Conservation (phyloP, 1,140 invertebrate genomes). For the Drosophila sp. region DNA sequence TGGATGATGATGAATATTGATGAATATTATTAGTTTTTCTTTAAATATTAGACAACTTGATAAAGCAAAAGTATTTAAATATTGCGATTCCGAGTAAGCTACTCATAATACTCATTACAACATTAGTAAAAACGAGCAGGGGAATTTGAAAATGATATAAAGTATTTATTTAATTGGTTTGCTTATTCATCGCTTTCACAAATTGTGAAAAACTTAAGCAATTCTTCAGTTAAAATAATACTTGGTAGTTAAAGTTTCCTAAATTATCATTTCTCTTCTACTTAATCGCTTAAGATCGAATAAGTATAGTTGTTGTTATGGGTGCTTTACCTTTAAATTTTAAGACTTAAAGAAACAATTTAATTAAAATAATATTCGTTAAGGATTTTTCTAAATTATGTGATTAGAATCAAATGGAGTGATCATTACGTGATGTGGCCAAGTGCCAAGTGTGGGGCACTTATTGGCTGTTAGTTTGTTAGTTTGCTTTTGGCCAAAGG, state of each 20-base stretch:
- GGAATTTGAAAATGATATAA: no score
- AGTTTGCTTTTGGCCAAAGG: conserved; percentile 16
- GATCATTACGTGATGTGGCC: conserved; percentile 7
- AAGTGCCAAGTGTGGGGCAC: conserved; percentile 22
- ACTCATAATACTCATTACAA: no score
- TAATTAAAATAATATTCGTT: conserved; percentile 6
- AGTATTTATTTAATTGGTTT: no score
- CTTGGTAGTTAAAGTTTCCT: no score
- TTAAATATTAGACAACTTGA: background rate
- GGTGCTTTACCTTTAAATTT: no score
- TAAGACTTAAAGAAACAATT: no score
- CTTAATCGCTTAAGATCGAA: no score
- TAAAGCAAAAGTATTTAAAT: background rate
- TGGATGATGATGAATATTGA: background rate
- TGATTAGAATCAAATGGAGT: conserved; percentile 19
- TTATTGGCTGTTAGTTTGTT: conserved; percentile 17
- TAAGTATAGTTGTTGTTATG: background rate
- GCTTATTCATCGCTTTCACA: no score
- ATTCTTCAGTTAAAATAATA: no score
- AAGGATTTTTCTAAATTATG: background rate
- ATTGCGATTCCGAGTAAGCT: background rate
- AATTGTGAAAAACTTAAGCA: no score
- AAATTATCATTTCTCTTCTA: no score
- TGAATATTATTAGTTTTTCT: background rate
- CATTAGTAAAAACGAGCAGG: no score